Base-by-base conservation (phyloP, 2,797 vertebrate species). In the Manis crassicaudata region DNA sequence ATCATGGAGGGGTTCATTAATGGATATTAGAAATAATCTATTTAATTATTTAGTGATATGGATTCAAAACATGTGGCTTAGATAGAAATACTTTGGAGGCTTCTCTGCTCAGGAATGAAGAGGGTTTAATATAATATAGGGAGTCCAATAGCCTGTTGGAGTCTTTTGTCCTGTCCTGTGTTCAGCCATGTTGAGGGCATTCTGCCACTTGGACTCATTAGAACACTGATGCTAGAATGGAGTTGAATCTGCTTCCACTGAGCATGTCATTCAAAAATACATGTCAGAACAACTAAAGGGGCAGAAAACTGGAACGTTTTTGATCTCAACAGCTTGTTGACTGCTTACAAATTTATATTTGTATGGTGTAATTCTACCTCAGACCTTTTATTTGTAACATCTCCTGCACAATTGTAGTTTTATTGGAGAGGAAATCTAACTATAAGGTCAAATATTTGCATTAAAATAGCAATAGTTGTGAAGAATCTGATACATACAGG, bases 321-420 rank as follows among this genome's bases (percentile, higher is more conserved):
- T 88, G 2, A 70, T 62, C 29, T 82, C 77, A 68, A 81, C 7
- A 87, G 21, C 50, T 60, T 46, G 4, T 65, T 87, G 29, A 83
- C 18, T 94, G 56, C 35, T 92, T 82, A 82, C 43, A 90, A 89
- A 60, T 93, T 76, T 14, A 23, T 86, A 52, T 72, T 85, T 92
- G 46, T 50, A 37, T 70, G 17, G 21, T 76, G 62, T 77, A 73
- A 56, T 87, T 85, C 43, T 81, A 12, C 72, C 40, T 62, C 40
- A 84, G 29, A 56, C 12, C 7, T 82, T 80, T 81, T 81, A 94
- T 90, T 94, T 85, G 29, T 94, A 83, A 54, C 13, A 62, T 58
- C 29, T 11, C 17, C 27, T 65, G 11, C 35, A 75, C n/a, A 83
- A 16, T 90, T 67, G 23, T 27, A 85, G 25, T 81, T 85, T 93